Evolutionary conservation across 2,888 invertebrate genomes (phyloP).

Genomic region (Drosophila neotestacea): DNA sequence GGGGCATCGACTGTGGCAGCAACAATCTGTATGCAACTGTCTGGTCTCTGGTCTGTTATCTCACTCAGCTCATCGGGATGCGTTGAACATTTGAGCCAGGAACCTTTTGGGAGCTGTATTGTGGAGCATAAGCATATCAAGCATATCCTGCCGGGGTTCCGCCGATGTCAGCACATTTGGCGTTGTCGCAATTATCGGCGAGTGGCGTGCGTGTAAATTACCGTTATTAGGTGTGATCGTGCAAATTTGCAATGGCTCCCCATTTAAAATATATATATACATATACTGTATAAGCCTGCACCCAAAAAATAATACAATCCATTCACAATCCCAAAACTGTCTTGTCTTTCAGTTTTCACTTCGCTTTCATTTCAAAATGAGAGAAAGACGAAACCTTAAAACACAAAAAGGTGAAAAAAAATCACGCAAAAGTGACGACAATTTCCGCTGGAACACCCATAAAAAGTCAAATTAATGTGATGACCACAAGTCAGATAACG

Average conservation of each 20-base stretch:
- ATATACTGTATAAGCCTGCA: background rate
- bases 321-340: slow-evolving; percentile 1
- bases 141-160: slow-evolving; percentile 48
- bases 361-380: slow-evolving; percentile 52
- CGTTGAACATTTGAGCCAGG: slow-evolving; percentile 32
- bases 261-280: slow-evolving; percentile 22
- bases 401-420: background rate
- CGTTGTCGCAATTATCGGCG: slow-evolving; percentile 79
- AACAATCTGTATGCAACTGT: slow-evolving; percentile 10
- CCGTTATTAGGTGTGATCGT: slow-evolving; percentile 84
- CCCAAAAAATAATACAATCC: background rate
- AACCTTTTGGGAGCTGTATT: background rate
- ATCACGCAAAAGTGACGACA: slow-evolving; percentile 55
- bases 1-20: slow-evolving; percentile 2
- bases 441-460: slow-evolving; percentile 77
- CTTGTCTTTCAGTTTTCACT: slow-evolving; percentile 50
- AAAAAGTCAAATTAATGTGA: slow-evolving; percentile 82
- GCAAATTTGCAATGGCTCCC: slow-evolving; percentile 60
- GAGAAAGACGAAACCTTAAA: no score
- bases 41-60: slow-evolving; percentile 56
- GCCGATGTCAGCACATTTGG: slow-evolving; percentile 56
- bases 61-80: slow-evolving; percentile 75
- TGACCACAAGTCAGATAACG: slow-evolving; percentile 53
- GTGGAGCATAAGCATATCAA: background rate
- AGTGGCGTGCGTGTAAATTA: slow-evolving; percentile 83